Evolutionary conservation across 2,888 invertebrate species (phyloP).

Genomic region (Caenorhabditis sp.): DNA sequence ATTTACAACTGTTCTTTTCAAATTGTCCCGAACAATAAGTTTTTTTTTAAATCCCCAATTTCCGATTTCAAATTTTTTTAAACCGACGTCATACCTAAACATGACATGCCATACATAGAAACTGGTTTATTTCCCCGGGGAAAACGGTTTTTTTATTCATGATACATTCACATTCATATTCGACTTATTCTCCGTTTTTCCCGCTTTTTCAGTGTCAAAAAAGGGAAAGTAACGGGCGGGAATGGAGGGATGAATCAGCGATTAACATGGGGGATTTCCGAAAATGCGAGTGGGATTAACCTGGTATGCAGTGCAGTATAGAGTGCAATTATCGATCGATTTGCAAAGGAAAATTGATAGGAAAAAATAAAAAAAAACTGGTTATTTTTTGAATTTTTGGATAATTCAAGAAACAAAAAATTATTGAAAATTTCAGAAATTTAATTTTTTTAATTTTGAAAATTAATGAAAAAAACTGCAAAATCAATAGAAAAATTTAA

Average conservation of each 20-base stretch:
- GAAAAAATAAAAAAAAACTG: background rate
- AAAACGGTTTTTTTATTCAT: background rate
- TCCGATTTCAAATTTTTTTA: too few species aligned
- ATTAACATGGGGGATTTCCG: background rate
- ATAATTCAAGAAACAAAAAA: constrained; percentile 7
- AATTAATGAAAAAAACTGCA: background rate
- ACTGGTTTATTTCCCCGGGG: background rate
- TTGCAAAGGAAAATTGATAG: too few species aligned
- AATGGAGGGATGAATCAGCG: background rate
- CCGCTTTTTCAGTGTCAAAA: constrained; percentile 37
- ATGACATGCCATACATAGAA: too few species aligned
- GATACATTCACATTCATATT: background rate
- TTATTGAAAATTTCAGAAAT: background rate
- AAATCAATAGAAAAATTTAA: background rate
- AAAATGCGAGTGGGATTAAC: background rate
- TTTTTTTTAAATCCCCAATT: too few species aligned
- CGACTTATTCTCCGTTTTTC: constrained; percentile 9
- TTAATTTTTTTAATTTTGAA: background rate
- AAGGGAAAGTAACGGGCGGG: constrained; percentile 18
- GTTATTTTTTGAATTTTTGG: too few species aligned
- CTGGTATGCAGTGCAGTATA: background rate
- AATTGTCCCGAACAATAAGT: too few species aligned
- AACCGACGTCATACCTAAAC: too few species aligned
- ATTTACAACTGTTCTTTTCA: too few species aligned
- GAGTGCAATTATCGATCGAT: background rate